A percentile compares a stretch with the other conserved stretches of the same genome.
These are phyloP conservation scores for Balaenoptera acutorostrata DNA, from an alignment of 2,113 vertebrate species.

Conservation along the genomic window DNA sequence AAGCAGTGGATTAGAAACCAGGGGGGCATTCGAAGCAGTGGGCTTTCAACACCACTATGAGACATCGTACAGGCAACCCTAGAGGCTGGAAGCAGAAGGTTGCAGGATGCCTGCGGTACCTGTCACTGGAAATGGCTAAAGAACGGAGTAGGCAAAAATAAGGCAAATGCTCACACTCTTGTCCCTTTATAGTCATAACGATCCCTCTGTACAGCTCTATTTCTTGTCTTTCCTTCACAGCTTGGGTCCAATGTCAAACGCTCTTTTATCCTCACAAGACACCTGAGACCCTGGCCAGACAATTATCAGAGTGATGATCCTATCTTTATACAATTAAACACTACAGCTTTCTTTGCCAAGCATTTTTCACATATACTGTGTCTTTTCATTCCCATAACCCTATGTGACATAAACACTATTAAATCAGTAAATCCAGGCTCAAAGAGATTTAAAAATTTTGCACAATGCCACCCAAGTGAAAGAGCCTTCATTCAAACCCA, in stretches of 20 bases:
- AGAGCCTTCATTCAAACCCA: background rate
- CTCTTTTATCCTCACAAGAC: background rate
- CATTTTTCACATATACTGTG: background rate
- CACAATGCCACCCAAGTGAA: background rate
- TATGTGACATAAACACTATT: background rate
- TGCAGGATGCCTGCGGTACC: background rate
- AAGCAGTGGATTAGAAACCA: background rate
- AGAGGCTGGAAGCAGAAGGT: background rate
- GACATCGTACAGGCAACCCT: background rate
- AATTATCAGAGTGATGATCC: background rate
- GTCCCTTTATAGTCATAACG: background rate
- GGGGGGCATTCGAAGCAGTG: background rate
- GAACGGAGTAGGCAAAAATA: background rate
- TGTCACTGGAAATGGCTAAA: background rate
- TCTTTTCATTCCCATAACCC: background rate
- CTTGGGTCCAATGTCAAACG: background rate
- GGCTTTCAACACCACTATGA: rapidly evolving
- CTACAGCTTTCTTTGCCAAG: background rate
- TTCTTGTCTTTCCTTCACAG: background rate
- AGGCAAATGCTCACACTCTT: background rate
- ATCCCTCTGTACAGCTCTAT: background rate
- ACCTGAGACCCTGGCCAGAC: background rate
- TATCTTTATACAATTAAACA: background rate
- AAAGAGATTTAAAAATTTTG: background rate
- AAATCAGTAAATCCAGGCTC: background rate